These are phyloP conservation scores for Alsophila aescularia DNA, from an alignment of 2,888 invertebrate species.

Conservation along the genomic window DNA sequence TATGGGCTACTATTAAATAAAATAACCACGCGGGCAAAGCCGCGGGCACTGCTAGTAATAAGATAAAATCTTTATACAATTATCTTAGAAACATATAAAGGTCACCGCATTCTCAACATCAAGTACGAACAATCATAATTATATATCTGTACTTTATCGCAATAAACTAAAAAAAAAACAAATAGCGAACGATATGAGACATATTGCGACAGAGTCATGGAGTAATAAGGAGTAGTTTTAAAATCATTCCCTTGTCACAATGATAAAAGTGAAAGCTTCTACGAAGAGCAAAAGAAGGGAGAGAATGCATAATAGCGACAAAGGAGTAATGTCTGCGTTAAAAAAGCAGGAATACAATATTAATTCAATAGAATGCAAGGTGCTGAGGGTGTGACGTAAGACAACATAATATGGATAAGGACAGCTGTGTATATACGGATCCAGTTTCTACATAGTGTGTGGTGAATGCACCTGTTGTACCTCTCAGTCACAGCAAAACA, in stretches of 20 bases:
- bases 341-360: neutral
- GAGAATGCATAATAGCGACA: neutral
- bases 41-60: no score
- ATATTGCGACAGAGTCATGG: neutral
- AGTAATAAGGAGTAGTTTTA: neutral
- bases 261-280: neutral
- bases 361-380: conserved; percentile 37
- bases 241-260: neutral
- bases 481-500: no score
- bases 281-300: neutral
- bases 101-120: neutral
- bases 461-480: neutral
- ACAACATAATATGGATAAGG: conserved; percentile 41
- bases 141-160: neutral
- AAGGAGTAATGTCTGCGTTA: neutral
- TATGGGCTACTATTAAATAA: no score
- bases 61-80: neutral
- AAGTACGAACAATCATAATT: neutral
- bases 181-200: neutral
- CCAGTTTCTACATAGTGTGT: neutral
- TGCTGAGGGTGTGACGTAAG: conserved; percentile 49
- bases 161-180: neutral
- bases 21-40: no score
- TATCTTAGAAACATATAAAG: neutral
- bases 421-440: neutral